Evolutionary conservation across 2,797 vertebrate genomes (phyloP).

Genomic region (Sciurus vulgaris): DNA sequence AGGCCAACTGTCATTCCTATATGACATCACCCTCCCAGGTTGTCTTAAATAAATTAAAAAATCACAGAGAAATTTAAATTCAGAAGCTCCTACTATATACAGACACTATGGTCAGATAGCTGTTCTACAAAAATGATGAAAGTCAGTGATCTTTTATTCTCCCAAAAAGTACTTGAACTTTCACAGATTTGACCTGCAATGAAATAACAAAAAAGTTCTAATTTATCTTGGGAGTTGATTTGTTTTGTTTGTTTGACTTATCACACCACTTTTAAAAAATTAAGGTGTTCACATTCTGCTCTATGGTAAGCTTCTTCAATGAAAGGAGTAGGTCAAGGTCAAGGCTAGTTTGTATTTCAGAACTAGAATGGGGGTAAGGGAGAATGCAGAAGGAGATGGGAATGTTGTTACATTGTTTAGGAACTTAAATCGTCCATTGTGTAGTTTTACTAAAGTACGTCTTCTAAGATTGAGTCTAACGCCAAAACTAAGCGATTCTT

Average conservation of each 20-base stretch:
- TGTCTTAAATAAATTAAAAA: neutral
- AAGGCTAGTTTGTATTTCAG: neutral
- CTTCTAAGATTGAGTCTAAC: slow-evolving; percentile 19
- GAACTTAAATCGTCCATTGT: neutral
- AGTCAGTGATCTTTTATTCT: neutral
- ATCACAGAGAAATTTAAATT: slow-evolving; percentile 8
- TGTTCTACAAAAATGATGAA: neutral
- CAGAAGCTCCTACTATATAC: neutral
- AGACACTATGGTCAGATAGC: neutral
- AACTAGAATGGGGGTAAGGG: neutral
- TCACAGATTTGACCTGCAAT: neutral
- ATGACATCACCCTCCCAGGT: neutral
- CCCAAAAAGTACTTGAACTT: slow-evolving; percentile 42
- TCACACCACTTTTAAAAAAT: neutral
- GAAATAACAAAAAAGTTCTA: slow-evolving; percentile 3
- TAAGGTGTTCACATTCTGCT: neutral
- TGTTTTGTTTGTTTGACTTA: neutral
- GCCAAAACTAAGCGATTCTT: neutral
- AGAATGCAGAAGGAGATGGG: neutral
- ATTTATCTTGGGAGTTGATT: neutral
- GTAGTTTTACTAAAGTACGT: neutral
- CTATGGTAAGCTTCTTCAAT: neutral
- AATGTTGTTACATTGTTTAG: neutral
- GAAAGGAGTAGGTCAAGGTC: neutral
- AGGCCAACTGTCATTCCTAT: slow-evolving; percentile 9